Base-by-base conservation (phyloP, 2,797 vertebrate genomes). In the Neopelma chrysocephalum region DNA sequence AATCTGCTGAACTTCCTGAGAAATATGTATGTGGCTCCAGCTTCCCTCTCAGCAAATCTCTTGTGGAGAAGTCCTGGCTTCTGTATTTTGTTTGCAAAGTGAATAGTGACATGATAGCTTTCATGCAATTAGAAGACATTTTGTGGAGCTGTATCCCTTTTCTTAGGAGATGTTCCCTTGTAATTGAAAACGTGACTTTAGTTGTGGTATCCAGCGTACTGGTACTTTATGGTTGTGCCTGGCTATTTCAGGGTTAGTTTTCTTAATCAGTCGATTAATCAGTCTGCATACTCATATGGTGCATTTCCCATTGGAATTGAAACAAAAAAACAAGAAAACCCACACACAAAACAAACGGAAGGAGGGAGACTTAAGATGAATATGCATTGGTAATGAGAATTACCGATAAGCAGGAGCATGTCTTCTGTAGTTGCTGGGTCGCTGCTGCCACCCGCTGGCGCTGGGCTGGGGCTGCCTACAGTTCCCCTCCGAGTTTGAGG, bases 361-460 rank as follows among this genome's bases (percentile, higher is more conserved):
- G 56, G 45, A 60, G 56, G 51, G 53, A 47, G n/a, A 2, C 22
- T 36, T 10, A 3, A 11, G 22, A 38, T 3, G 69, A 36, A 13
- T 45, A 1, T 1, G 43, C 6, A 4, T 4, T 9, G 57, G 4
- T 11, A 8, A 15, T 9, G 56, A 42, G 12, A 9, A 9, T 47
- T 9, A 1, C 51, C 0, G 65, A 4, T 4, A 0, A 38, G 51
- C n/a, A 32, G 79, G 34, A 51, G 38, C 31, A 12, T 20, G 6
- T 4, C 12, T 20, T 57, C 81, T 3, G 71, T 32, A 4, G n/a
- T 89, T 4, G 23, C 60, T 34, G 80, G 26, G 92, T 12, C 16
- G 76, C 47, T 96, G 95, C 96, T 96, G 96, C 87, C 96, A 58
- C 86, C 97, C 50, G 25, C 94, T 85, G 97, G 95, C 57, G 14